These are phyloP conservation scores for Rhizoglyphus robini DNA, from an alignment of 1,140 invertebrate species.

Conservation along the genomic window DNA sequence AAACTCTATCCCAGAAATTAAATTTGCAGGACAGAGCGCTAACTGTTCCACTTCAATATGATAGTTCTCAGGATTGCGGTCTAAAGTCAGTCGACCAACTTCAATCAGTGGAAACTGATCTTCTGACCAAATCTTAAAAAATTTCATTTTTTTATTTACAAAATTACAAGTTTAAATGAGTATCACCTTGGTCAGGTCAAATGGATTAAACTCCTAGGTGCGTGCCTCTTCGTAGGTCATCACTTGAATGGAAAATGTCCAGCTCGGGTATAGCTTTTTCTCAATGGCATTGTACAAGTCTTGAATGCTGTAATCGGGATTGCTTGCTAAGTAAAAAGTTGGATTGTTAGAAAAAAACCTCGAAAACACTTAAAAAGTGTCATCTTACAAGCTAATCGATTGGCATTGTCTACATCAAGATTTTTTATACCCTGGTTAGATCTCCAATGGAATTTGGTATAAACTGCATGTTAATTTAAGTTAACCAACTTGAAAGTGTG, in stretches of 20 bases:
- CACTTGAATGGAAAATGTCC: slow-evolving; percentile 52
- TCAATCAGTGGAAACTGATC: slow-evolving; percentile 55
- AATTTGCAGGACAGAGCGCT: slow-evolving; percentile 77
- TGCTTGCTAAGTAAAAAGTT: slow-evolving; percentile 32
- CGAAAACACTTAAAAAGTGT: slow-evolving; percentile 36
- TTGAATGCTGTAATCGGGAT: slow-evolving; percentile 72
- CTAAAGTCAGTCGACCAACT: slow-evolving; percentile 76
- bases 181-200: slow-evolving; percentile 75
- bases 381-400: slow-evolving; percentile 40
- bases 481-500: slow-evolving; percentile 91
- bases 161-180: too few species aligned
- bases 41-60: slow-evolving; percentile 84
- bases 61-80: slow-evolving; percentile 81
- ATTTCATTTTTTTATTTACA: too few species aligned
- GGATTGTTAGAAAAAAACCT: too few species aligned
- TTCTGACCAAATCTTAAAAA: slow-evolving; percentile 36
- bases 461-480: slow-evolving; percentile 54
- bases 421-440: slow-evolving; percentile 82
- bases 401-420: slow-evolving; percentile 54
- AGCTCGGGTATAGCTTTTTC: slow-evolving; percentile 61
- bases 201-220: slow-evolving; percentile 64
- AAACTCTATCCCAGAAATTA: slow-evolving; percentile 77
- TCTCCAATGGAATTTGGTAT: slow-evolving; percentile 75
- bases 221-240: slow-evolving; percentile 46
- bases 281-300: slow-evolving; percentile 84